phyloP scores from a whole-genome alignment of 2,888 invertebrate genomes.

The Synanthedon vespiformis region DNA sequence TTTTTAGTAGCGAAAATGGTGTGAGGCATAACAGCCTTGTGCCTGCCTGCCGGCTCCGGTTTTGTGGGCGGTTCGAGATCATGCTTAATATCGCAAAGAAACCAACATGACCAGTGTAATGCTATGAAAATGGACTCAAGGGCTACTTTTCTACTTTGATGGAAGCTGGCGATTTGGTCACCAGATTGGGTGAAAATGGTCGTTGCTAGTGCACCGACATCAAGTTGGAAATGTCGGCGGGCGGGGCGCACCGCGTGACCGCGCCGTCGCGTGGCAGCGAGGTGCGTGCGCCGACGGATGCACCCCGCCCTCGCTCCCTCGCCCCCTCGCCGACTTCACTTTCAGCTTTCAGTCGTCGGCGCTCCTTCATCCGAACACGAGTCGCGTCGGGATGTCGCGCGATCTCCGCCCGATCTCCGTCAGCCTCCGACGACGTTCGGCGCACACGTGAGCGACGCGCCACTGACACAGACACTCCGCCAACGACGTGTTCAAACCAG shows the following conservation, averaged over 20 bases:
- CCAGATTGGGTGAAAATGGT: background rate
- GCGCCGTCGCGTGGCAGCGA: constrained; percentile 11
- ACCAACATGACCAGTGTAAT: no score
- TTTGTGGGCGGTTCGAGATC: no score
- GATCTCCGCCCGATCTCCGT: background rate
- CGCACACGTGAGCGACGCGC: background rate
- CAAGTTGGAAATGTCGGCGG: constrained; percentile 1
- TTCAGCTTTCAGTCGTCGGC: background rate
- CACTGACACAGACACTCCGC: background rate
- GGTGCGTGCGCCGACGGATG: background rate
- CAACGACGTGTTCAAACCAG: background rate
- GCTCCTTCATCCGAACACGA: background rate
- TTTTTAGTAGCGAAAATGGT: no score
- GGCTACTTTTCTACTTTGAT: no score
- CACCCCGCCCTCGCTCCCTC: background rate
- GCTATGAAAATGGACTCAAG: no score
- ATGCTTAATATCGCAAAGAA: no score
- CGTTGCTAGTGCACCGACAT: background rate
- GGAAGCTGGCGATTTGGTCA: no score
- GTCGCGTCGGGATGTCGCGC: background rate
- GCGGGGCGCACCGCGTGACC: constrained; percentile 5
- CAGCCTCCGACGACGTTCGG: background rate
- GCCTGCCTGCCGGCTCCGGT: no score
- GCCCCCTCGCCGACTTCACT: background rate
- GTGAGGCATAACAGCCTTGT: no score